Base-by-base conservation (phyloP, 2,113 vertebrate genomes). In the Australoheros scitulus region DNA sequence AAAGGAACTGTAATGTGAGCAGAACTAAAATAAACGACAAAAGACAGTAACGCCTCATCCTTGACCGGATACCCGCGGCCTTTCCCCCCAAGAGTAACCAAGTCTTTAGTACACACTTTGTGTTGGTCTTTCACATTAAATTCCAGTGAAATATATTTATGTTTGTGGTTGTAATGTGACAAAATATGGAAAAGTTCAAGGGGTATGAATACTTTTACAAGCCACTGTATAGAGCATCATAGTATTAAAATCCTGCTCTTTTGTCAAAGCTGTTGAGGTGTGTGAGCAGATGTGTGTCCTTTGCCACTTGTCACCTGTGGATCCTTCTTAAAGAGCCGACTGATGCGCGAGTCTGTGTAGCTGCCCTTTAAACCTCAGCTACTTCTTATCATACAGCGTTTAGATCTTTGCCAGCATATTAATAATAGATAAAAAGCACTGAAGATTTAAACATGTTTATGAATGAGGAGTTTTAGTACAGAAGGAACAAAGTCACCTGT, bases 371-470 rank as follows among this genome's bases (percentile, higher is more conserved):
- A 68, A 26, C 22, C 26, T 50, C 26, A 68, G 9, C 52, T 4
- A 4, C 52, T n/a, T 56, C 10, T n/a, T 4, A 56, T n/a, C 20
- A 4, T 56, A 56, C 20, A 55, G 22, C 26, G 47, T 7, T 47
- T 26, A 0, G 41, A 26, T 15, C 26, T 47, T 50, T 70, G 0
- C 26, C 0, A 2, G 9, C 14, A 70, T 11, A 0, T 70, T 11
- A 70, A 68, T 15, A 29, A 29, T 11, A 24, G 38, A 47, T 70
- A 70, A 70, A 24, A 18, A 24, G 17, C 9, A 26, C 4, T 4
- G 10, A 11, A 68, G 41, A 47, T 50, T 50, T 26, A 47, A 68
- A 68, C 7, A 29, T 11, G 64, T 15, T 68, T 6, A 43, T 47
- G 11, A 50, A 50, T 65, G 15, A 70, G 29, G 65, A 1, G 2